phyloP scores from a whole-genome alignment of 2,888 invertebrate species.

The Noctua comes region DNA sequence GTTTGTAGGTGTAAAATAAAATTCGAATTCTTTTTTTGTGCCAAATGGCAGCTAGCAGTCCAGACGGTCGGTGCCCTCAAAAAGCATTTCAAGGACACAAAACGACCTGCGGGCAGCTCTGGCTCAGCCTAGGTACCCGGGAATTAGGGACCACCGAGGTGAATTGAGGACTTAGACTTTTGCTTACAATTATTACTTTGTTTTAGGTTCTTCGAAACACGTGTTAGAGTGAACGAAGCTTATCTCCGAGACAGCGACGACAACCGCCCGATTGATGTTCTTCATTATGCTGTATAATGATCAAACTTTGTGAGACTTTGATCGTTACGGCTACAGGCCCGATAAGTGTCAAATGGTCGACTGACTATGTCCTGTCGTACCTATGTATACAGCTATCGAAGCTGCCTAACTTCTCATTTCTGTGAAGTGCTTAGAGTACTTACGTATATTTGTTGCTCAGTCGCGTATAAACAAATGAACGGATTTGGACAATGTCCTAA shows the following conservation, averaged over 20 bases:
- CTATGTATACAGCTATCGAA: background rate
- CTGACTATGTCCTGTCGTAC: conserved; percentile 2
- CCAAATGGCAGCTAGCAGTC: conserved; percentile 43
- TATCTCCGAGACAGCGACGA: conserved; percentile 51
- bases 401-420: background rate
- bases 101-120: conserved; percentile 45
- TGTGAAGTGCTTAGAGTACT: background rate
- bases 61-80: conserved; percentile 69
- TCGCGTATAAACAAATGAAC: background rate
- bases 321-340: conserved; percentile 18
- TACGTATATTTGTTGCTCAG: background rate
- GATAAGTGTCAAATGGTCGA: conserved; percentile 20
- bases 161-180: conserved; percentile 20
- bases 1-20: conserved; percentile 58
- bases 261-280: conserved; percentile 51
- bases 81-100: conserved; percentile 66
- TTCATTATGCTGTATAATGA: conserved; percentile 57
- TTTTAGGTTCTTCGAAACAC: conserved; percentile 31
- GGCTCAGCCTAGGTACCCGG: conserved; percentile 26
- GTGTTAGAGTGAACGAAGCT: conserved; percentile 41
- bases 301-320: conserved; percentile 52
- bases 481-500: background rate
- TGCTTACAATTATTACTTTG: background rate
- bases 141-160: conserved; percentile 32
- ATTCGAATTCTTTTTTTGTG: conserved; percentile 41